phyloP scores from a whole-genome alignment of 2,113 vertebrate species.

The Melanerpes aurifrons region DNA sequence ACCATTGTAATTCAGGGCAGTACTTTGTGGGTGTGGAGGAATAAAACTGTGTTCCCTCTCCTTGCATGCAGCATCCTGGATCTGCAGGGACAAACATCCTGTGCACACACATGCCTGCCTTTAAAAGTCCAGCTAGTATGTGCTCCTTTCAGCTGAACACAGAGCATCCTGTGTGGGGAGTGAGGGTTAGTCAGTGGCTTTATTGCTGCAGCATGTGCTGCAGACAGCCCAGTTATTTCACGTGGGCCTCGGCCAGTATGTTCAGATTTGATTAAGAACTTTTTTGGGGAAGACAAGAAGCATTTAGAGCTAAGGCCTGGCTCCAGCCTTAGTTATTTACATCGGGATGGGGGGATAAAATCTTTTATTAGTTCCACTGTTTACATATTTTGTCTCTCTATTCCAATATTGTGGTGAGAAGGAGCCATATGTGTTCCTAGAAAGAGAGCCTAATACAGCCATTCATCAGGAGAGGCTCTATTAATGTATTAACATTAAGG shows the following conservation, averaged over 20 bases:
- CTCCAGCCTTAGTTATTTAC: constrained; percentile 53
- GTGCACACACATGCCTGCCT: neutral
- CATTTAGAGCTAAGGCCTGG: constrained; percentile 22
- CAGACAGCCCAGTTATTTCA: neutral
- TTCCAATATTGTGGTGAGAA: constrained; percentile 64
- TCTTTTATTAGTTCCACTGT: constrained; percentile 45
- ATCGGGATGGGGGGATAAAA: neutral
- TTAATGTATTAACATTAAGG: constrained; percentile 53
- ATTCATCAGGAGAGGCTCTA: constrained; percentile 58
- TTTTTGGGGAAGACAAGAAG: neutral
- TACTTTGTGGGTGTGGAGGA: neutral
- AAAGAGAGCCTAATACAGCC: constrained; percentile 34
- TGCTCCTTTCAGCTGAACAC: neutral
- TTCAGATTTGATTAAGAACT: constrained; percentile 38
- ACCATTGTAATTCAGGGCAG: neutral
- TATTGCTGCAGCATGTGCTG: neutral
- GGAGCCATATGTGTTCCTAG: constrained; percentile 64
- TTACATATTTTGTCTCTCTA: constrained; percentile 63
- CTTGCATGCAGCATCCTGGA: neutral
- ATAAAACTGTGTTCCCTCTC: neutral
- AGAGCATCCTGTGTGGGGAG: neutral
- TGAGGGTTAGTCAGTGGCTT: neutral
- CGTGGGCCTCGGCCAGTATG: neutral
- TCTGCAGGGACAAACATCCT: neutral
- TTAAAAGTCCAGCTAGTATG: neutral